Percentiles rank a stretch among this genome's conserved stretches.
Evolutionary conservation across 2,888 invertebrate genomes (phyloP).

Genomic region (Notodonta dromedarius): DNA sequence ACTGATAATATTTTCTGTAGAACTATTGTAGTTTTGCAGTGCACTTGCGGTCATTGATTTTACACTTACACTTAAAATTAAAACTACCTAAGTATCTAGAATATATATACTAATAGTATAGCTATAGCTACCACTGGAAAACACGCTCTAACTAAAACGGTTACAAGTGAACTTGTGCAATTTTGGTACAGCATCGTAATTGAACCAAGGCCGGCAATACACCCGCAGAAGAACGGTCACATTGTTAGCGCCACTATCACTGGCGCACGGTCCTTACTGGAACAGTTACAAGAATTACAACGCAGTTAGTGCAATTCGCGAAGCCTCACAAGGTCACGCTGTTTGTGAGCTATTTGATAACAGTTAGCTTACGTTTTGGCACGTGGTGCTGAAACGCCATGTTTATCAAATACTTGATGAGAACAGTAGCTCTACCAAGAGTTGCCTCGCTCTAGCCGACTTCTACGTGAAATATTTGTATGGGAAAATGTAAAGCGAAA

Average conservation of each 20-base stretch:
- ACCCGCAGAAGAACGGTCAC: background rate
- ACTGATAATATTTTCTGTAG: too few species aligned
- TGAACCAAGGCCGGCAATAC: background rate
- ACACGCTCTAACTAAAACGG: background rate
- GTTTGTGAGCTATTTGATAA: background rate
- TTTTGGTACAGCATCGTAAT: background rate
- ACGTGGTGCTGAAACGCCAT: background rate
- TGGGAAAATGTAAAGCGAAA: too few species aligned
- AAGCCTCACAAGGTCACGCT: conserved; percentile 6
- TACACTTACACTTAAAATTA: too few species aligned
- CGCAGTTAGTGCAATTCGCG: conserved; percentile 31
- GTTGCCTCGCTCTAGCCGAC: too few species aligned
- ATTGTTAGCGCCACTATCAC: conserved; percentile 6
- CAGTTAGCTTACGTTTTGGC: background rate
- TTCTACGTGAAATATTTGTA: too few species aligned
- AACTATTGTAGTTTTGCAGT: too few species aligned
- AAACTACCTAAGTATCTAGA: too few species aligned
- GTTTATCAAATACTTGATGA: too few species aligned
- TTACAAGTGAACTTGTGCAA: background rate
- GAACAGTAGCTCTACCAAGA: too few species aligned
- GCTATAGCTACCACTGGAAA: background rate
- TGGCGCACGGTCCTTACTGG: conserved; percentile 23
- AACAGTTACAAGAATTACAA: conserved; percentile 47
- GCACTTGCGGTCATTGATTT: too few species aligned
- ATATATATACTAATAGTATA: too few species aligned